Evolutionary conservation across 2,113 vertebrate genomes (phyloP).

Genomic region (Xenus cinereus): DNA sequence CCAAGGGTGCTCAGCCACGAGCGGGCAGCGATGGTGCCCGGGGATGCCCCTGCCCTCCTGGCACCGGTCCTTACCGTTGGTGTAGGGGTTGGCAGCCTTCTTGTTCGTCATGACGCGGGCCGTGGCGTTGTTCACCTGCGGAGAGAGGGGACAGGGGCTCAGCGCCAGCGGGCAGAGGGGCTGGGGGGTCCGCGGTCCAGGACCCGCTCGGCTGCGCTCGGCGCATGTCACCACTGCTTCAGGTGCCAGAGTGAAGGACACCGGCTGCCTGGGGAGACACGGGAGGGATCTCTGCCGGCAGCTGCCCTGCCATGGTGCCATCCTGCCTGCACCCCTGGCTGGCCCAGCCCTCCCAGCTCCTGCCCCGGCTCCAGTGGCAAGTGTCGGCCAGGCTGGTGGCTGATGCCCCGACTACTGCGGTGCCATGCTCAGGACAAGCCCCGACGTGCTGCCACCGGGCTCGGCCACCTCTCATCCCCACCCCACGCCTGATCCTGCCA

Average conservation of each 20-base stretch:
- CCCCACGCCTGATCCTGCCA: background rate
- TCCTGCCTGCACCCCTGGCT: background rate
- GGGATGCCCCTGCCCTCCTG: background rate
- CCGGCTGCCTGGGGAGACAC: background rate
- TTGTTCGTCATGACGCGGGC: conserved; percentile 97
- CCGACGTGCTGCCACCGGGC: background rate
- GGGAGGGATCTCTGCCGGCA: background rate
- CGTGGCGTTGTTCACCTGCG: conserved; percentile 93
- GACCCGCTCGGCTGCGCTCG: background rate
- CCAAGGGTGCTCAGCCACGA: background rate
- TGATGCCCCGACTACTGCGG: fast-evolving
- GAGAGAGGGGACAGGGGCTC: background rate
- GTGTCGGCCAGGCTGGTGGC: background rate
- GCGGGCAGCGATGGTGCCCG: fast-evolving
- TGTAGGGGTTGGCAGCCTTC: conserved; percentile 90
- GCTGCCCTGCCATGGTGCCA: fast-evolving
- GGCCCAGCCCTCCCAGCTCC: background rate
- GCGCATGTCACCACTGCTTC: background rate
- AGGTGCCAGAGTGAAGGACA: background rate
- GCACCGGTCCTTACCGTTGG: conserved; percentile 80
- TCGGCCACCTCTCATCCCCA: background rate
- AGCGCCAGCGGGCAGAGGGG: fast-evolving
- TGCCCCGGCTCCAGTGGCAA: background rate
- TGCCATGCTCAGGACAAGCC: background rate
- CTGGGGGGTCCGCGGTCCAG: background rate